Evolutionary conservation across 2,888 invertebrate genomes (phyloP).

Genomic region (Choristoneura rosaceana): DNA sequence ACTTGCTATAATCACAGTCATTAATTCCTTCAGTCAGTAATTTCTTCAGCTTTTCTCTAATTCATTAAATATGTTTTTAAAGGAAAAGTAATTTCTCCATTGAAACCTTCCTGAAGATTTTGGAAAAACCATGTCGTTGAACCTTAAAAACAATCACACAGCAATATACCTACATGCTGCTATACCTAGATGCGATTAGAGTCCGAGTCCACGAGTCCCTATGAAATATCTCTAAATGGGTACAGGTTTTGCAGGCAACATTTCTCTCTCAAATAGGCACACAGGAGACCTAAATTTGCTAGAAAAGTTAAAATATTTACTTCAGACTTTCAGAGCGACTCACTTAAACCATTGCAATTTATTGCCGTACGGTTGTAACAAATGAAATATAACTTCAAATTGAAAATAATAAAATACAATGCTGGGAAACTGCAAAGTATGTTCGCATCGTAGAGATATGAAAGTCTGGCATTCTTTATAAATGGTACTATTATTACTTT

Average conservation of each 20-base stretch:
- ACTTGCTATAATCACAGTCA: too few species aligned
- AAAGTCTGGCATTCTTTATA: not conserved
- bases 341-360: constrained; percentile 25
- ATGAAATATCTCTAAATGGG: constrained; percentile 7
- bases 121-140: not conserved
- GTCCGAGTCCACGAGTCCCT: not conserved
- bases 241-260: constrained; percentile 16
- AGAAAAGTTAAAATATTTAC: not conserved
- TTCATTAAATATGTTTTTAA: too few species aligned
- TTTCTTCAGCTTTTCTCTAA: too few species aligned
- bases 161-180: not conserved
- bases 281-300: constrained; percentile 3
- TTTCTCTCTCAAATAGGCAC: constrained; percentile 20
- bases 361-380: constrained; percentile 1
- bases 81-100: not conserved
- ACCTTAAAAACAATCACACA: not conserved
- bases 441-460: not conserved
- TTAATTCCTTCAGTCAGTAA: too few species aligned
- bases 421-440: not conserved
- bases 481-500: not conserved
- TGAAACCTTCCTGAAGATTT: not conserved
- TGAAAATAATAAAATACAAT: not conserved
- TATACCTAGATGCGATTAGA: constrained; percentile 18
- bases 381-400: constrained; percentile 3
- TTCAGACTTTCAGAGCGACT: not conserved